Evolutionary conservation across 2,888 invertebrate genomes (phyloP).

Genomic region (Hartigia nigra): DNA sequence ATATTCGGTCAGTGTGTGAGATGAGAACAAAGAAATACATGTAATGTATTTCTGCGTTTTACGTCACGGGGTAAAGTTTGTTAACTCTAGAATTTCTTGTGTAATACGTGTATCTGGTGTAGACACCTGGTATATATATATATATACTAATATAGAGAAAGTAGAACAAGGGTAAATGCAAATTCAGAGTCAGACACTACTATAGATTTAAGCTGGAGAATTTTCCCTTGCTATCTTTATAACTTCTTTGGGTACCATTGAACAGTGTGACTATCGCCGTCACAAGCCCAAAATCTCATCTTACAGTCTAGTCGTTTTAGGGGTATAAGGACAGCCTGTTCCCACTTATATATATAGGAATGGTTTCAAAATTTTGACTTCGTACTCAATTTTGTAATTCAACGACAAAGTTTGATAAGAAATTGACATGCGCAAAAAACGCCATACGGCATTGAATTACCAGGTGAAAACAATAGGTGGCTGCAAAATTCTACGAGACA

Average conservation of each 20-base stretch:
- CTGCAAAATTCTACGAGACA: no score
- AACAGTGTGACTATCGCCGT: constrained; percentile 14
- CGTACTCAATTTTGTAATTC: constrained; percentile 52
- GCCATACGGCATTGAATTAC: constrained; percentile 44
- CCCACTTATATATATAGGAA: neutral
- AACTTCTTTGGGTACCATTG: constrained; percentile 46
- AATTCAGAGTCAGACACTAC: constrained; percentile 51
- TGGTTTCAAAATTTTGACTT: no score
- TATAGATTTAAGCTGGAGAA: constrained; percentile 50
- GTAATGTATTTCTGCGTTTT: no score
- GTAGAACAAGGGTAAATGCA: constrained; percentile 42
- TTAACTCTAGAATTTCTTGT: no score
- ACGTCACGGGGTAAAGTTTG: no score
- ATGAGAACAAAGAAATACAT: neutral
- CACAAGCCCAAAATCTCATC: neutral
- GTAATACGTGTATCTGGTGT: no score
- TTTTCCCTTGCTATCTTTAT: constrained; percentile 39
- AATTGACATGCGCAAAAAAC: constrained; percentile 58
- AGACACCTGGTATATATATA: no score
- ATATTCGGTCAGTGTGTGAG: no score
- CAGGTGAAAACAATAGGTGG: constrained; percentile 17
- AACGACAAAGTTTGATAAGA: constrained; percentile 52
- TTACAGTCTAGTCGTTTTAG: constrained; percentile 27
- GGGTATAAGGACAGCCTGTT: constrained; percentile 31
- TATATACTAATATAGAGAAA: no score